Evolutionary conservation across 2,888 invertebrate genomes (phyloP).

Genomic region (Apamea anceps): DNA sequence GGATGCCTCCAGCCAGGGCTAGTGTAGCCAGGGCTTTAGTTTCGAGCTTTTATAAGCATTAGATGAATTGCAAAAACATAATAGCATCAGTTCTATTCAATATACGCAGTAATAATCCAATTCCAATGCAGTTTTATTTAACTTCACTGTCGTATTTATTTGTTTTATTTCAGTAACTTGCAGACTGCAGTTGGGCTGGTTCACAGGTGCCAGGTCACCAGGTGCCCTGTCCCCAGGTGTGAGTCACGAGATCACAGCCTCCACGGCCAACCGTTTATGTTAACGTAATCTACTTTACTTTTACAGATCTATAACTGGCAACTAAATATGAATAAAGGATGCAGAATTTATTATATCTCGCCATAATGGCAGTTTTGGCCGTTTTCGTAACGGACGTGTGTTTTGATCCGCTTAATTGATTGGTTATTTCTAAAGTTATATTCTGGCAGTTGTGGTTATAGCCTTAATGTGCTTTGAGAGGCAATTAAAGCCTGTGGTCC

Average conservation of each 20-base stretch:
- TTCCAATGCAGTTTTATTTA: neutral
- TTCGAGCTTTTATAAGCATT: neutral
- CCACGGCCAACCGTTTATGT: conserved; percentile 30
- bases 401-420: conserved; percentile 50
- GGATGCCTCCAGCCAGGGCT: too few relatives aligned
- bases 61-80: neutral
- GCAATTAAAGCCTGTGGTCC: conserved; percentile 46
- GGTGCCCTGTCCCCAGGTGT: conserved; percentile 6
- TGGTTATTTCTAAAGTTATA: conserved; percentile 24
- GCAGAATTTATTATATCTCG: conserved; percentile 53
- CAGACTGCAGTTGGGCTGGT: neutral
- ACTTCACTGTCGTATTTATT: neutral
- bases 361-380: conserved; percentile 35
- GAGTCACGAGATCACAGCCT: conserved; percentile 25
- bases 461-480: conserved; percentile 26
- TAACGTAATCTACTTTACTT: conserved; percentile 54
- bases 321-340: conserved; percentile 54
- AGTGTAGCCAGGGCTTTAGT: neutral
- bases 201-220: conserved; percentile 24
- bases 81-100: neutral
- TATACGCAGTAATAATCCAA: neutral
- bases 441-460: conserved; percentile 28
- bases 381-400: conserved; percentile 44
- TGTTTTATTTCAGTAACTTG: conserved; percentile 6
- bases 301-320: conserved; percentile 48